A percentile compares a stretch with the other conserved stretches of the same genome.
Evolutionary conservation across 2,888 invertebrate species (phyloP).

Genomic region (Eristalinus sepulchralis): DNA sequence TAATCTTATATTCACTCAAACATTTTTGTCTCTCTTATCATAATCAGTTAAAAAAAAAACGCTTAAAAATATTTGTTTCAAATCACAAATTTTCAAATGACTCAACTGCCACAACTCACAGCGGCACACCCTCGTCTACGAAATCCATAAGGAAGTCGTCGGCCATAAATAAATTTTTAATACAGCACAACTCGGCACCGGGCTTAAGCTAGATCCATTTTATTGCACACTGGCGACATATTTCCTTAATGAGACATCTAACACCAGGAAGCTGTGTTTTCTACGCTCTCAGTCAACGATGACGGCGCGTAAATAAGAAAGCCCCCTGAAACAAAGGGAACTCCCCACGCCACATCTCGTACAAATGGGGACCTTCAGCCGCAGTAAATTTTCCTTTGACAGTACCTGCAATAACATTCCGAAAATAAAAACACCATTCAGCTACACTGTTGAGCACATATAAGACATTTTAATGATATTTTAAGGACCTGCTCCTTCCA

Average conservation of each 20-base stretch:
- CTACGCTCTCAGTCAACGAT: background rate
- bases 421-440: constrained; percentile 28
- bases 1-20: no score
- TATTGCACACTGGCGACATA: constrained; percentile 61
- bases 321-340: background rate
- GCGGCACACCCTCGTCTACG: background rate
- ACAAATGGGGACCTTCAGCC: constrained; percentile 27
- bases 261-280: constrained; percentile 14
- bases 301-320: constrained; percentile 20
- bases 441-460: constrained; percentile 44
- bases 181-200: constrained; percentile 30
- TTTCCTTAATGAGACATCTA: constrained; percentile 56
- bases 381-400: constrained; percentile 52
- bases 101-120: background rate
- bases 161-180: constrained; percentile 56
- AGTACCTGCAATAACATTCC: constrained; percentile 10
- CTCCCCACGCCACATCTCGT: background rate
- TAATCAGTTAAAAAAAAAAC: no score
- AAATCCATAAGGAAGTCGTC: constrained; percentile 1
- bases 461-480: constrained; percentile 50
- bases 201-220: constrained; percentile 29
- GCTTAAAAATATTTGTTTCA: background rate
- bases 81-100: background rate
- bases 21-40: no score
- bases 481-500: constrained; percentile 44